phyloP scores from a whole-genome alignment of 35 echinoderm and acorn worm genomes.

The Ptychodera flava region DNA sequence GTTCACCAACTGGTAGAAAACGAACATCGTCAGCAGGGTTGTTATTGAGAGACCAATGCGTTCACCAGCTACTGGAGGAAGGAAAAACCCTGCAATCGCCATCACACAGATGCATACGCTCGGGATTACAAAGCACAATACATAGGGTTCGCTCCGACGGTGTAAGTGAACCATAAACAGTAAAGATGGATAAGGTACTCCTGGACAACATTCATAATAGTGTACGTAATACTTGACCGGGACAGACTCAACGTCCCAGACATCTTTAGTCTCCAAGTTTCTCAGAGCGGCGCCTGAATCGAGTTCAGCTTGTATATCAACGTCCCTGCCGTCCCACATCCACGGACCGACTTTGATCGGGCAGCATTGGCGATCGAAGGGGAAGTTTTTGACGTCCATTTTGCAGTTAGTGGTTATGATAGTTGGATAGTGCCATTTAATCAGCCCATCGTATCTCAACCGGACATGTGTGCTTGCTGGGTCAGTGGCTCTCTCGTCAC shows the following conservation, averaged over 20 bases:
- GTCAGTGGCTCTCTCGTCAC: background rate
- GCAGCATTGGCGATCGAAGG: slow-evolving; percentile 82
- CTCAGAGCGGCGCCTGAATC: background rate
- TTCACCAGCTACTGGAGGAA: background rate
- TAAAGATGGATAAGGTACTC: background rate
- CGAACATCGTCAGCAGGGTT: background rate
- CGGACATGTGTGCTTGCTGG: background rate
- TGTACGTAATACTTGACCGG: background rate
- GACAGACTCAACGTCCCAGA: background rate
- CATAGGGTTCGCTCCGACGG: background rate
- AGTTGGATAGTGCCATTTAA: slow-evolving; percentile 91
- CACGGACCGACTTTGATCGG: slow-evolving; percentile 82
- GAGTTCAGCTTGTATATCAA: background rate
- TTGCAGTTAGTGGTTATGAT: slow-evolving; percentile 88
- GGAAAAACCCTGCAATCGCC: background rate
- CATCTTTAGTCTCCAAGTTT: background rate
- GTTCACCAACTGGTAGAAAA: background rate
- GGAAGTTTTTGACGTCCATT: slow-evolving; percentile 98
- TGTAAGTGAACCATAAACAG: background rate
- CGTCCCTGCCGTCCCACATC: slow-evolving; percentile 5
- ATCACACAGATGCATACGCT: background rate
- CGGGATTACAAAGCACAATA: background rate
- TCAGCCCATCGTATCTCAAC: slow-evolving; percentile 33
- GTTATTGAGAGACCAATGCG: background rate
- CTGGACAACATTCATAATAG: background rate